phyloP scores from a whole-genome alignment of 2,888 invertebrate species.

The Dolomedes plantarius region DNA sequence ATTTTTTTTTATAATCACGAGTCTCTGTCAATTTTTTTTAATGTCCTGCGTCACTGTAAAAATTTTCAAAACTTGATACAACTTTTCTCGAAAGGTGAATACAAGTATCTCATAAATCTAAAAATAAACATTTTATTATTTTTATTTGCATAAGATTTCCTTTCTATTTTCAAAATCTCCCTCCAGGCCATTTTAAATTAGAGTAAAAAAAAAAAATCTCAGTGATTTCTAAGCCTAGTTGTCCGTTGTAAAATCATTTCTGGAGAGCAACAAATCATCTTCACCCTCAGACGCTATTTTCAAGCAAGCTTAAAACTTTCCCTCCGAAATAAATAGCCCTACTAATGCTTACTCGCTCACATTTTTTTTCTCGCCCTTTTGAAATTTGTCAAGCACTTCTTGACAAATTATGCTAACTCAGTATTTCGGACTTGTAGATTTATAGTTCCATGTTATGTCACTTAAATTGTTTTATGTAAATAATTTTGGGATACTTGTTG shows the following conservation, averaged over 20 bases:
- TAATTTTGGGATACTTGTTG: neutral
- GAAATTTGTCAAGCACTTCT: neutral
- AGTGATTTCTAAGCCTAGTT: no score
- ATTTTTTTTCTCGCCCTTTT: neutral
- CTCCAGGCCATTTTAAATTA: no score
- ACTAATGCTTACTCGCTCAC: neutral
- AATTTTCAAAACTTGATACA: no score
- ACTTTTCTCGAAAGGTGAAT: no score
- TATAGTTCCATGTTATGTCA: neutral
- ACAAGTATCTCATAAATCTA: no score
- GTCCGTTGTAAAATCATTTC: neutral
- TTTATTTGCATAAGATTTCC: no score
- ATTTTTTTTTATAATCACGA: no score
- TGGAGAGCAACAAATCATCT: neutral
- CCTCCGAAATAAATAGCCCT: neutral
- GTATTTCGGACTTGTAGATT: neutral
- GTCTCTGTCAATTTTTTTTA: no score
- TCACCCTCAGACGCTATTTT: neutral
- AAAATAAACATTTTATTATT: no score
- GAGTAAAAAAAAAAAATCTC: no score
- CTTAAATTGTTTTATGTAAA: conserved; percentile 4
- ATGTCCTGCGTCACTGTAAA: no score
- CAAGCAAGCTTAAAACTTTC: neutral
- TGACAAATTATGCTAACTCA: neutral
- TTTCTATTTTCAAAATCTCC: no score